Conservation (phyloP, 2,888 invertebrate genomes). For the Lithophane leautieri region DNA sequence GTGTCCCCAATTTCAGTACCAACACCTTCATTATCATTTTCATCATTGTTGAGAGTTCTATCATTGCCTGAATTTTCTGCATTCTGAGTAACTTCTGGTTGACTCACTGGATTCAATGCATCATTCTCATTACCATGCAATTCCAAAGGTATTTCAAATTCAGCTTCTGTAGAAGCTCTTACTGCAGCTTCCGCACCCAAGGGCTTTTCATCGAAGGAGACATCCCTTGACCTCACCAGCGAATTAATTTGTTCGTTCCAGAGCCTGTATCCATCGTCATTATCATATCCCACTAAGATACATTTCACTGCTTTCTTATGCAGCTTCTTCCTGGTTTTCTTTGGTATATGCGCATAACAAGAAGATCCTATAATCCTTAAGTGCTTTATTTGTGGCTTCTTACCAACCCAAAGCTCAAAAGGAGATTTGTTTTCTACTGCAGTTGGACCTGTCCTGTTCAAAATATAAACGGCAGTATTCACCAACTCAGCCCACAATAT, state of each 20-base stretch:
- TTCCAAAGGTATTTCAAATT: background rate
- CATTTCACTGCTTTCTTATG: background rate
- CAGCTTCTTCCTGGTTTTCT: background rate
- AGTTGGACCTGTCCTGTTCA: conserved; percentile 1
- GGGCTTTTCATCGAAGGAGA: background rate
- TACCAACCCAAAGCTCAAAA: background rate
- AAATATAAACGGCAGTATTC: background rate
- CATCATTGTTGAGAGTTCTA: no score
- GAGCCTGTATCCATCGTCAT: background rate
- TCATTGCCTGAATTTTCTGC: background rate
- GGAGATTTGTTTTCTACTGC: background rate
- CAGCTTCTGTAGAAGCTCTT: background rate
- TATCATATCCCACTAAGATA: background rate
- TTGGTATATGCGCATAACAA: background rate
- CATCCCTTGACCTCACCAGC: background rate
- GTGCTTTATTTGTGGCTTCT: background rate
- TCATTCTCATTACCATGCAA: background rate
- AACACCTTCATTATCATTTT: no score
- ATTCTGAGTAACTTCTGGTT: no score
- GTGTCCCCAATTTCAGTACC: no score
- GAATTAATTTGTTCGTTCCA: background rate
- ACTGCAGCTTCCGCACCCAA: background rate
- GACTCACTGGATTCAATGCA: background rate
- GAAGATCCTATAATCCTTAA: background rate
- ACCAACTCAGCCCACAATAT: no score